Conservation (phyloP, 2,113 vertebrate genomes). For the Alces alces region DNA sequence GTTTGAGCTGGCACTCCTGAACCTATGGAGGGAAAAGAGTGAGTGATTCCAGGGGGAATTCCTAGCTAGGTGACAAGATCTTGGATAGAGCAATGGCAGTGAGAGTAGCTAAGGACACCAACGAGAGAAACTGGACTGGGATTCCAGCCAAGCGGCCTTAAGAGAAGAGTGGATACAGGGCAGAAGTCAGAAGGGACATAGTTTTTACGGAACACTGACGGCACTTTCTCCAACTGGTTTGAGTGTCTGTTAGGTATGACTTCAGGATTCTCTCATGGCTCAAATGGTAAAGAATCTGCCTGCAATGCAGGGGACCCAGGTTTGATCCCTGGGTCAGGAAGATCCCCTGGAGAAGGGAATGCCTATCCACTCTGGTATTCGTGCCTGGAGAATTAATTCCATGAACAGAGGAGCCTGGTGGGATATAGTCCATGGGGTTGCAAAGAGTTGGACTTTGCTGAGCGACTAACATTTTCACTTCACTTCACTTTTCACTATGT, state of each 20-base stretch:
- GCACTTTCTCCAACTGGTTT: background rate
- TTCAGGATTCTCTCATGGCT: background rate
- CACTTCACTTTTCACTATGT: background rate
- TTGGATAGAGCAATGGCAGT: background rate
- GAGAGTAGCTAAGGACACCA: background rate
- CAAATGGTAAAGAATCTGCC: background rate
- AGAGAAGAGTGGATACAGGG: background rate
- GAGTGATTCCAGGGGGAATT: background rate
- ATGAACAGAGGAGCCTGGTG: fast-evolving
- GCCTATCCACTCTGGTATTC: background rate
- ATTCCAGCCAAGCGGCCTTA: background rate
- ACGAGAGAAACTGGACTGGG: background rate
- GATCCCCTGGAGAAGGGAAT: background rate
- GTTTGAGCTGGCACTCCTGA: background rate
- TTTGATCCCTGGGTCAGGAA: background rate
- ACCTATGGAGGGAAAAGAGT: background rate
- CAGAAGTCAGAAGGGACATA: background rate
- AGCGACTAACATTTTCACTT: background rate
- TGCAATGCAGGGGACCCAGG: background rate
- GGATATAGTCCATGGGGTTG: background rate
- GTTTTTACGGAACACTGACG: background rate
- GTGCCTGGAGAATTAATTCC: background rate
- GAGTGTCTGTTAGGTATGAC: too few species aligned
- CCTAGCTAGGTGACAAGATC: background rate
- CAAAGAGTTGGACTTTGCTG: background rate